Conservation (phyloP, 1,140 invertebrate species). For the Centruroides vittatus region DNA sequence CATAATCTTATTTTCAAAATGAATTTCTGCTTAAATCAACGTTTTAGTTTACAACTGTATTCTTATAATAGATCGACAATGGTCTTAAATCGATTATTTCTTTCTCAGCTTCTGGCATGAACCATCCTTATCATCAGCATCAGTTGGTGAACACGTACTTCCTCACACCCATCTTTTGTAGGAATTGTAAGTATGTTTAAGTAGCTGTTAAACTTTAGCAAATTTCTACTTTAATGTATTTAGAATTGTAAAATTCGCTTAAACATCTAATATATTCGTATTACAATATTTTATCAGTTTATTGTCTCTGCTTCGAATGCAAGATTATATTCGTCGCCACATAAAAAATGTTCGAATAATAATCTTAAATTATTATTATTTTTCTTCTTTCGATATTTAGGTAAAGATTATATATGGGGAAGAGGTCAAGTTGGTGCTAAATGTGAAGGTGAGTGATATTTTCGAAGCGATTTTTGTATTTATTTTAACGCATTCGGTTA, state of each 20-base stretch:
- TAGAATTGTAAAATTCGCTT: too few relatives aligned
- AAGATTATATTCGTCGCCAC: too few relatives aligned
- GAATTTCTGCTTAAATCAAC: too few relatives aligned
- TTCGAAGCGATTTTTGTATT: too few relatives aligned
- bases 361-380: conserved; percentile 1
- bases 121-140: conserved; percentile 12
- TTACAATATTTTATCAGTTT: too few relatives aligned
- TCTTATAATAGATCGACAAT: too few relatives aligned
- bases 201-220: not conserved
- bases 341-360: too few relatives aligned
- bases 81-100: conserved; percentile 1
- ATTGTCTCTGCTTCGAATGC: too few relatives aligned
- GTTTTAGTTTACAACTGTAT: too few relatives aligned
- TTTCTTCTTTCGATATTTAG: conserved; percentile 27
- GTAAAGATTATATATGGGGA: conserved; percentile 47
- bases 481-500: too few relatives aligned
- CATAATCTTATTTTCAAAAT: too few relatives aligned
- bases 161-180: conserved; percentile 19
- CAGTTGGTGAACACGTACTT: conserved; percentile 17
- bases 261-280: too few relatives aligned
- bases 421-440: conserved; percentile 38
- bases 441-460: conserved; percentile 33
- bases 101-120: not conserved
- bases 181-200: conserved; percentile 20
- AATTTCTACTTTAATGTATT: not conserved